Evolutionary conservation across 2,113 vertebrate genomes (phyloP).

Genomic region (Plectropomus leopardus): DNA sequence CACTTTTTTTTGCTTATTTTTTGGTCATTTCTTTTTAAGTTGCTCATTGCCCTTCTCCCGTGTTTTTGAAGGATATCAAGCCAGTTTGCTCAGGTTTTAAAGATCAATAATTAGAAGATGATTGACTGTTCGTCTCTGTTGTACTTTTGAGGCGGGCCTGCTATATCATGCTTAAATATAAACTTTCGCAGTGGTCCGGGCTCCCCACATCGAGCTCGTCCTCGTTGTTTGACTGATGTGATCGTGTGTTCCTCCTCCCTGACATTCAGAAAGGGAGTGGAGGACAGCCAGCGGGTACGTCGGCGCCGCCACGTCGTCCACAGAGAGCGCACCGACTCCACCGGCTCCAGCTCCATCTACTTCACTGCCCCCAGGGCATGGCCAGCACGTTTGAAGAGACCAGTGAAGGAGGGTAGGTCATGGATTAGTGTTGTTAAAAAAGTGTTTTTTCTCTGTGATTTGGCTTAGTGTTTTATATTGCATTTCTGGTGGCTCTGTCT

Average conservation of each 20-base stretch:
- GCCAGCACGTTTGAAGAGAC: constrained; percentile 85
- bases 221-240: constrained; percentile 1
- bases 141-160: no score
- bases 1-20: no score
- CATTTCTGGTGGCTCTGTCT: neutral
- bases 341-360: constrained; percentile 94
- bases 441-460: neutral
- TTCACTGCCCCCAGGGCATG: constrained; percentile 90
- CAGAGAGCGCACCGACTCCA: constrained; percentile 92
- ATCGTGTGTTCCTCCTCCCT: neutral
- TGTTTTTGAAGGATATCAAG: no score
- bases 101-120: no score
- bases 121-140: no score
- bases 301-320: constrained; percentile 81
- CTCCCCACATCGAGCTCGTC: no score
- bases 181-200: no score
- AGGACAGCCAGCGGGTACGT: constrained; percentile 87
- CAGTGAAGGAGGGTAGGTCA: constrained; percentile 92
- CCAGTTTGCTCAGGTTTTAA: no score
- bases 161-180: no score
- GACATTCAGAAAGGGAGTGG: constrained; percentile 87
- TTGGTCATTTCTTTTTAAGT: no score
- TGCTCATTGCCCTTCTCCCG: no score
- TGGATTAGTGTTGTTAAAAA: neutral
- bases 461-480: neutral